Base-by-base conservation (phyloP, 2,113 vertebrate species). In the Tenrec ecaudatus region DNA sequence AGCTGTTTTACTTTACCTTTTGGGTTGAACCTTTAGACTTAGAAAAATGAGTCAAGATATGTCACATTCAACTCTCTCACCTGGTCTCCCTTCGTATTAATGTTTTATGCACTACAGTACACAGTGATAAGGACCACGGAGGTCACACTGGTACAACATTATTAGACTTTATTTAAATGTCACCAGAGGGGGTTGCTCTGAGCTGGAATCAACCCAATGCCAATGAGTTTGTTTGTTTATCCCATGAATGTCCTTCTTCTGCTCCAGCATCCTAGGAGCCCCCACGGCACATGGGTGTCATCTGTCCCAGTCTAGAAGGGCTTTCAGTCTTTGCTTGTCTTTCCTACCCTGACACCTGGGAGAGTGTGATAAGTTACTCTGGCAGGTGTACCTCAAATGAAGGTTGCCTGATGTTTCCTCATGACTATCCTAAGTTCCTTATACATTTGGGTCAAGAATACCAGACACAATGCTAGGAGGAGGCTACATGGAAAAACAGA, bases 21-120 rank as follows among this genome's bases (percentile, higher is more conserved):
- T 53, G 16, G 83, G 78, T 88, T 76, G 3, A 96, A 90, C 7
- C 78, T 85, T 91, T 27, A 93, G 78, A 69, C 43, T 84, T 84
- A 91, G n/a, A 94, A 71, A 90, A 94, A 89, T 93, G 29, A 40
- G 3, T 33, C 77, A 36, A 86, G 64, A 40, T 7, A 7, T 40
- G 40, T 40, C 40, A 40, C 40, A 40, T 40, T 40, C 40, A 40
- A 3, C 47, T 53, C 85, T 53, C 38, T 92, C 43, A 66, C 38
- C 40, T 16, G 57, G 76, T 11, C 92, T 84, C 87, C 22, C 47
- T 83, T 86, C 78, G 78, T 47, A n/a, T 90, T 77, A 93, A 53
- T 22, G 40, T n/a, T 33, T 90, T 66, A 71, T 1, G 10, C 57
- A 82, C 86, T 12, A 76, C 6, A 90, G 6, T 57, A 76, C 29